A percentile compares a stretch with the other conserved stretches of the same genome.
Conservation (phyloP, 2,797 vertebrate genomes). For the Ctenopoma kingsleyae region DNA sequence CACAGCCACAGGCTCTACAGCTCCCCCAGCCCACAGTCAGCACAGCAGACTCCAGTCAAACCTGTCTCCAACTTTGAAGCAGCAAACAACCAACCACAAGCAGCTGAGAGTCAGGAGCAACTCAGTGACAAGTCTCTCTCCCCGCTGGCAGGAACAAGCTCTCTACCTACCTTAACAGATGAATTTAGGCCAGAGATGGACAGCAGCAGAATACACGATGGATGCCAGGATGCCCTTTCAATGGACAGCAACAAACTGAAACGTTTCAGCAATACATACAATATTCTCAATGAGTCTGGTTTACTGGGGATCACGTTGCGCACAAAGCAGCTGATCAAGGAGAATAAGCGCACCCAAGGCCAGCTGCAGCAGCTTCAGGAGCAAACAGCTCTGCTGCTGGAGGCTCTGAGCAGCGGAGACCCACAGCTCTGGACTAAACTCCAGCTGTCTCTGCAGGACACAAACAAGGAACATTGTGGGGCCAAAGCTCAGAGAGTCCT, state of each 20-base stretch:
- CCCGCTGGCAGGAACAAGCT: slow-evolving; percentile 37
- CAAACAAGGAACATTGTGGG: slow-evolving; percentile 50
- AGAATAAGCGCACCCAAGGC: slow-evolving; percentile 91
- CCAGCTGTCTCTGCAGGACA: slow-evolving; percentile 85
- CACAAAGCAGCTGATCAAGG: slow-evolving; percentile 93
- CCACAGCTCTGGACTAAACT: slow-evolving; percentile 91
- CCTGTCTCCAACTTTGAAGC: slow-evolving; percentile 44
- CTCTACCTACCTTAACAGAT: slow-evolving; percentile 35
- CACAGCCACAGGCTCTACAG: slow-evolving; percentile 56
- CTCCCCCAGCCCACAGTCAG: slow-evolving; percentile 44
- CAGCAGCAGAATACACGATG: slow-evolving; percentile 23
- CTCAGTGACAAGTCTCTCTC: slow-evolving; percentile 33
- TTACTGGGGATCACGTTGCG: slow-evolving; percentile 93
- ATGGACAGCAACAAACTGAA: slow-evolving; percentile 83
- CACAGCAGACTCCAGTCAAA: slow-evolving; percentile 33
- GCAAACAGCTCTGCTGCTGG: slow-evolving; percentile 90
- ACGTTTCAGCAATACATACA: slow-evolving; percentile 94
- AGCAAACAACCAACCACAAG: slow-evolving; percentile 28
- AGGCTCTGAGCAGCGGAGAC: slow-evolving; percentile 89
- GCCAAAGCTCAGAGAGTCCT: slow-evolving; percentile 45
- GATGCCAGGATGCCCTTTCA: slow-evolving; percentile 54
- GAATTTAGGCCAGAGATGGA: slow-evolving; percentile 47
- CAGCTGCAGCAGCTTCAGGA: slow-evolving; percentile 91
- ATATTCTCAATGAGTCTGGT: slow-evolving; percentile 90
- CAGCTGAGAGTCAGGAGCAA: slow-evolving; percentile 38